A percentile compares a stretch with the other conserved stretches of the same genome.
Evolutionary conservation across 2,113 vertebrate genomes (phyloP).

Genomic region (Dermatemys mawii): DNA sequence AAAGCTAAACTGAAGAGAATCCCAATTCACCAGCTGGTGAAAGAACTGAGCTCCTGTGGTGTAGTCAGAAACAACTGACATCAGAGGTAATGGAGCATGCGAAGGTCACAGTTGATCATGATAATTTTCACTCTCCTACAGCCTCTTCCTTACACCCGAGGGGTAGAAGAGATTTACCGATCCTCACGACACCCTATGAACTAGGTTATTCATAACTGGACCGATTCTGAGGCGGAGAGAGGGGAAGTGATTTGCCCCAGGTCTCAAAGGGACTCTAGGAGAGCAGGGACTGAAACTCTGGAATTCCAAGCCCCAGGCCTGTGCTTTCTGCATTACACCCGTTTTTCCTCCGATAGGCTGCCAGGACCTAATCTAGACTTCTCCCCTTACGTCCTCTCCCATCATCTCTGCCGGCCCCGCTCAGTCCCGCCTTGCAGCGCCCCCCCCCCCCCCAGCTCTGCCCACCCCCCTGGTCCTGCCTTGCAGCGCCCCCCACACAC

Average conservation of each 20-base stretch:
- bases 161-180: neutral
- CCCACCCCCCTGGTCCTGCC: too few relatives aligned
- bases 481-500: fast-evolving
- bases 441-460: too few relatives aligned
- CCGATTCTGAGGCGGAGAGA: neutral
- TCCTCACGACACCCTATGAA: neutral
- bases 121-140: neutral
- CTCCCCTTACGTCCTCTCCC: neutral
- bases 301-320: neutral
- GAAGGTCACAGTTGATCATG: neutral
- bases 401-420: too few relatives aligned
- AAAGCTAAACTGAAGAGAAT: neutral
- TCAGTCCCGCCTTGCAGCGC: fast-evolving
- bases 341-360: neutral
- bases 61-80: neutral
- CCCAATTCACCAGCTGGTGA: neutral
- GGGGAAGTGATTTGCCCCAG: neutral
- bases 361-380: neutral
- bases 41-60: neutral
- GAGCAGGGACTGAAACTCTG: neutral
- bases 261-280: neutral
- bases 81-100: neutral
- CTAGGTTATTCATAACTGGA: neutral
- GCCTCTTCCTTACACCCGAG: too few relatives aligned
- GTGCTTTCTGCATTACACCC: neutral